Base-by-base conservation (phyloP, 2,113 vertebrate genomes). In the Coturnix japonica region DNA sequence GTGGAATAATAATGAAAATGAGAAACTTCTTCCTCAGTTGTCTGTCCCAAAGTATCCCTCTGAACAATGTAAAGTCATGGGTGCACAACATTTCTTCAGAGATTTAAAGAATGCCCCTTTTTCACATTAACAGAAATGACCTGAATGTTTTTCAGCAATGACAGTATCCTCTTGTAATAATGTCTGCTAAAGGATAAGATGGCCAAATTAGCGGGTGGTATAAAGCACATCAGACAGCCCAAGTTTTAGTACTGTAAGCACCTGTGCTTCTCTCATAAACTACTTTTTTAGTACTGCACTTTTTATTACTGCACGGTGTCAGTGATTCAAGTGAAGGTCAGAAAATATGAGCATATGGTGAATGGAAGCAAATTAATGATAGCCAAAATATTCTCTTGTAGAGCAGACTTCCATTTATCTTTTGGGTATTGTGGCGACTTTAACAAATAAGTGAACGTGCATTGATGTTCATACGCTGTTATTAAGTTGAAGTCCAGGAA, bases 301-400 rank as follows among this genome's bases (percentile, higher is more conserved):
- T 77, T 91, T 83, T 85, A 93, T 83, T 85, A 93, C 94, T 91
- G 77, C 37, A 64, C 5, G n/a, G 56, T 82, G 81, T 87, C 72
- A 92, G n/a, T 13, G 37, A 95, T 94, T 96, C 95, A 94, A 89
- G 91, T 74, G 56, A 95, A 89, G 85, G 94, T 95, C 82, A 95
- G 90, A 85, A 97, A 91, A 88, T 63, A 79, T 2, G 67, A 95
- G 83, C 95, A 89, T 93, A 91, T 77, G 94, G 93, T 84, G 44
- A 88, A 87, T 44, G 69, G 89, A 94, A 78, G 63, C 77, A 96
- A 95, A 96, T 96, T 96, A 97, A 96, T 97, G 90, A 94, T 47
- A 90, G 84, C 35, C 65, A 89, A 93, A 85, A 86, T 81, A 95
- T 66, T 65, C 66, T 65, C 73, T 85, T 85, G 59, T 46, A 71